Conservation (phyloP, 1,140 invertebrate genomes). For the Dryas iulia region DNA sequence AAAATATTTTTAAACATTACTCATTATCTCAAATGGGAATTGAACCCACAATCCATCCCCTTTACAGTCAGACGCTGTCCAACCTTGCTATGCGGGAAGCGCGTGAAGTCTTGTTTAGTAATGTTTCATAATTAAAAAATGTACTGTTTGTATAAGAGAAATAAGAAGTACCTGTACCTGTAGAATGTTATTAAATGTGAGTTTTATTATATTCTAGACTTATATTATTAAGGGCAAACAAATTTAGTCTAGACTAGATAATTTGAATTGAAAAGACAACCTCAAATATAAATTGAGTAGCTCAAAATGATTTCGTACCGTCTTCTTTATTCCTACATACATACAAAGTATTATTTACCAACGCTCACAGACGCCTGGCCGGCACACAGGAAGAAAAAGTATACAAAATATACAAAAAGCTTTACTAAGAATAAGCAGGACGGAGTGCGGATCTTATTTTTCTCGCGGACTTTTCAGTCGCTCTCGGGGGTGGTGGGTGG, state of each 20-base stretch:
- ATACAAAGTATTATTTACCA: constrained; percentile 50
- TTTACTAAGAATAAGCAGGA: constrained; percentile 77
- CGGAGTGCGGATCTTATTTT: constrained; percentile 76
- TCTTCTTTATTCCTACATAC: constrained; percentile 39
- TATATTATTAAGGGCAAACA: no score
- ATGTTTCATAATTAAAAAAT: no score
- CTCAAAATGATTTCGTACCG: constrained; percentile 27
- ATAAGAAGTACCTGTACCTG: no score
- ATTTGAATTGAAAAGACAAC: not conserved
- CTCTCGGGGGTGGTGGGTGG: constrained; percentile 52
- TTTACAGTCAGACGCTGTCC: no score
- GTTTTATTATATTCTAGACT: no score
- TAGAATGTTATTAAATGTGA: not conserved
- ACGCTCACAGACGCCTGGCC: constrained; percentile 49
- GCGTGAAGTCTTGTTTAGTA: no score
- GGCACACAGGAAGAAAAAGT: constrained; percentile 54
- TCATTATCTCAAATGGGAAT: no score
- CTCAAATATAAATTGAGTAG: constrained; percentile 1
- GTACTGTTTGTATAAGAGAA: no score
- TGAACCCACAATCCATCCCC: no score
- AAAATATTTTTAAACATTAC: no score
- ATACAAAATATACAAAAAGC: constrained; percentile 74
- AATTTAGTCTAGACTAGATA: not conserved
- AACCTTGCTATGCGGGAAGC: no score
- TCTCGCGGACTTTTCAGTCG: constrained; percentile 77